Evolutionary conservation across 2,888 invertebrate genomes (phyloP).

Genomic region (Apotomis capreana): DNA sequence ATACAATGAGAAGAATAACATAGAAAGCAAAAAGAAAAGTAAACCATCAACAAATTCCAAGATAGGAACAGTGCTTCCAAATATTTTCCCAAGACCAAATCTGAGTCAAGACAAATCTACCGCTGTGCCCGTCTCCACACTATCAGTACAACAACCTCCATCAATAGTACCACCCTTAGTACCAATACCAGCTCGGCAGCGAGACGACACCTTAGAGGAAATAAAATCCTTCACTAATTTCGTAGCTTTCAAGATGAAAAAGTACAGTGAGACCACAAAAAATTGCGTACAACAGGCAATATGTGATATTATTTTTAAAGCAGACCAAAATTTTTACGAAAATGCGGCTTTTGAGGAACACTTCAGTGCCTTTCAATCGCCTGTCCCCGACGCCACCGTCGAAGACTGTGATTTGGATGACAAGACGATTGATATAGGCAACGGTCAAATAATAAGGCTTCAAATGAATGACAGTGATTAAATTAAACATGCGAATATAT

Average conservation of each 20-base stretch:
- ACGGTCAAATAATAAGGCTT: slow-evolving; percentile 31
- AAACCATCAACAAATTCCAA: slow-evolving; percentile 7
- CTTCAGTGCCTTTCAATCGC: slow-evolving; percentile 16
- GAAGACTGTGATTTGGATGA: slow-evolving; percentile 26
- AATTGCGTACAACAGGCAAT: slow-evolving; percentile 60
- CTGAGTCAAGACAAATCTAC: neutral
- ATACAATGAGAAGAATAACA: slow-evolving; percentile 23
- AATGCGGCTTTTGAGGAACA: slow-evolving; percentile 22
- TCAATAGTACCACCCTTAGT: slow-evolving; percentile 7
- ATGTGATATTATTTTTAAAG: slow-evolving; percentile 61
- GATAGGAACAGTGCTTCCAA: slow-evolving; percentile 32
- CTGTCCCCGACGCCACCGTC: neutral
- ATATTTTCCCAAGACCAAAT: slow-evolving; percentile 3
- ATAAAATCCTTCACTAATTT: slow-evolving; percentile 58
- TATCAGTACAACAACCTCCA: slow-evolving; percentile 22
- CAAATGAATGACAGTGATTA: slow-evolving; percentile 25
- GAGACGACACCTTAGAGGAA: slow-evolving; percentile 52
- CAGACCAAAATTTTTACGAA: slow-evolving; percentile 56
- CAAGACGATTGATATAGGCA: slow-evolving; percentile 33
- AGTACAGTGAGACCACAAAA: slow-evolving; percentile 54
- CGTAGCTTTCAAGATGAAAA: slow-evolving; percentile 61
- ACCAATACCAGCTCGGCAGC: slow-evolving; percentile 36
- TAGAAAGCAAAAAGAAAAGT: slow-evolving; percentile 15
- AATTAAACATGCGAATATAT: neutral
- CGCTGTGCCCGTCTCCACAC: neutral